Evolutionary conservation across 2,797 vertebrate species (phyloP).

Genomic region (Buceros bicornis): DNA sequence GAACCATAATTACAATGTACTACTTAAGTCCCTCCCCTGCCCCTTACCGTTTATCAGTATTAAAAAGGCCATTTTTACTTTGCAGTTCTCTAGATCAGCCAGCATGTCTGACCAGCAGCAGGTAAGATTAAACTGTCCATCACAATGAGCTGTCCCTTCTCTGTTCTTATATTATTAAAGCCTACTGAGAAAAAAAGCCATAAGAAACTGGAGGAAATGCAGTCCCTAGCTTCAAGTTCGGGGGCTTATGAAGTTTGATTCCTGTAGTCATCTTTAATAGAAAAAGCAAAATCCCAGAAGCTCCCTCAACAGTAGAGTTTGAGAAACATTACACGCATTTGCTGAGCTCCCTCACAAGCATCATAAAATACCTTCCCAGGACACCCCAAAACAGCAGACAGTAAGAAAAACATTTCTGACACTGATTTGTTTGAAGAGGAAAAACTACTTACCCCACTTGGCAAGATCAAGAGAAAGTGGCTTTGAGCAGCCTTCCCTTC

Average conservation of each 20-base stretch:
- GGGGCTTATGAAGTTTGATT: neutral
- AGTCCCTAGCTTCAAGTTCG: neutral
- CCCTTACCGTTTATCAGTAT: constrained; percentile 57
- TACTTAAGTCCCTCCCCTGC: constrained; percentile 14
- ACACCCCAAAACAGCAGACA: neutral
- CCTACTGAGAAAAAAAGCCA: constrained; percentile 20
- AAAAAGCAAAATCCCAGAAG: neutral
- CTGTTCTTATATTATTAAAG: neutral
- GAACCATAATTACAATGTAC: constrained; percentile 69
- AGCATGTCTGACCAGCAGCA: constrained; percentile 57
- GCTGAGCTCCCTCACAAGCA: neutral
- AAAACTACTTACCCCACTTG: neutral
- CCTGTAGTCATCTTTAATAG: neutral
- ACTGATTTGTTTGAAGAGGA: neutral
- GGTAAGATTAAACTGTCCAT: constrained; percentile 73
- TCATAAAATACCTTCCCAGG: neutral
- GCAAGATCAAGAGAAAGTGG: neutral
- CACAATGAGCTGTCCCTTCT: constrained; percentile 46
- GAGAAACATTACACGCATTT: neutral
- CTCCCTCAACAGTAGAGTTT: neutral
- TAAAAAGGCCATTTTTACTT: constrained; percentile 70
- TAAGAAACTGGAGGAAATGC: neutral
- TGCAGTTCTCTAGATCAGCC: constrained; percentile 4
- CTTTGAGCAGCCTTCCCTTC: neutral
- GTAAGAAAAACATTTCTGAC: neutral